phyloP scores from a whole-genome alignment of 2,888 invertebrate species.

The Drosophila silvestris region DNA sequence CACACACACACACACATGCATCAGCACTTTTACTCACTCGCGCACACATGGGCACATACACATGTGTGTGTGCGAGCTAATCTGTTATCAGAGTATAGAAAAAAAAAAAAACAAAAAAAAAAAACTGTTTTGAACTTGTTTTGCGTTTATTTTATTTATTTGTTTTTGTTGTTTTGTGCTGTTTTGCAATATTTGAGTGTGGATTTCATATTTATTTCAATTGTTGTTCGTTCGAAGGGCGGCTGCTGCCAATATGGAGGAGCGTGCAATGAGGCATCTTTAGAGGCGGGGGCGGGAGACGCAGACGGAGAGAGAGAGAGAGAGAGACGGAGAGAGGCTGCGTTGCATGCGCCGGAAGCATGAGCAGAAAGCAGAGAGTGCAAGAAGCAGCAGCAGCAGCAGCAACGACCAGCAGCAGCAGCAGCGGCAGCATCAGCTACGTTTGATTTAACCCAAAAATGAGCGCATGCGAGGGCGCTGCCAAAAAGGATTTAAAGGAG shows the following conservation, averaged over 20 bases:
- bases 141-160: conserved; percentile 29
- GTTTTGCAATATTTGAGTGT: conserved; percentile 18
- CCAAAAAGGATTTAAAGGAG: conserved; percentile 24
- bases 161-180: conserved; percentile 7
- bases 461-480: conserved; percentile 58
- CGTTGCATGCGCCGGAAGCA: conserved; percentile 14
- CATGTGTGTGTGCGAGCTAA: conserved; percentile 50
- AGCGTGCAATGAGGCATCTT: conserved; percentile 43
- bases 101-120: conserved; percentile 23
- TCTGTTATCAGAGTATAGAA: conserved; percentile 70
- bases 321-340: neutral
- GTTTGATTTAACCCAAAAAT: conserved; percentile 53
- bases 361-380: conserved; percentile 4
- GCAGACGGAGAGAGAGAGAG: conserved; percentile 52
- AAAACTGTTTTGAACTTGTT: conserved; percentile 47
- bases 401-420: neutral
- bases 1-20: conserved; percentile 13
- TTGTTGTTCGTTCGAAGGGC: conserved; percentile 35
- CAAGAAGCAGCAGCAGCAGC: conserved; percentile 11
- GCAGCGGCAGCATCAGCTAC: conserved; percentile 16
- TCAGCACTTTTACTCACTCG: conserved; percentile 11
- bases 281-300: conserved; percentile 48
- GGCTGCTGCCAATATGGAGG: conserved; percentile 64
- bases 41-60: conserved; percentile 11
- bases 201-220: conserved; percentile 20